These are phyloP conservation scores for Charaxes varanes DNA, from an alignment of 1,140 invertebrate genomes.

Conservation along the genomic window DNA sequence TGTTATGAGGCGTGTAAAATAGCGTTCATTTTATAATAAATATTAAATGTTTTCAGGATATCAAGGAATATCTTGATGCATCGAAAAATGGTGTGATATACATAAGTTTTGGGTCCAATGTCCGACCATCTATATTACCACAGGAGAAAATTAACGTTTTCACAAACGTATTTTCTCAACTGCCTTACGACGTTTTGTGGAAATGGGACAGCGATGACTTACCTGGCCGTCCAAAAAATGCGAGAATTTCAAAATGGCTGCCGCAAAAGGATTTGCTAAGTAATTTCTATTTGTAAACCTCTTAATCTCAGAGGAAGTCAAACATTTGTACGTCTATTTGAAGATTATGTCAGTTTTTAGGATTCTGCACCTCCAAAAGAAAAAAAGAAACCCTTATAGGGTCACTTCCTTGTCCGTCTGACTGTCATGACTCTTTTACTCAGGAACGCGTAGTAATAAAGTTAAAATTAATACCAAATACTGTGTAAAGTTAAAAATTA, in stretches of 20 bases:
- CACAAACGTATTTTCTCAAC: slow-evolving; percentile 51
- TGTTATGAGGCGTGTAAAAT: no score
- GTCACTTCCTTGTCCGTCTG: no score
- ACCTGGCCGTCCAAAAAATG: slow-evolving; percentile 56
- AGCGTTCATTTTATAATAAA: no score
- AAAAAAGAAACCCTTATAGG: no score
- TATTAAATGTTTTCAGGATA: slow-evolving; percentile 58
- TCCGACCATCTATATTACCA: slow-evolving; percentile 60
- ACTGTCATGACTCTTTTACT: no score
- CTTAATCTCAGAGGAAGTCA: no score
- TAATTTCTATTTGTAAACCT: slow-evolving; percentile 7
- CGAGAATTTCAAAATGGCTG: slow-evolving; percentile 31
- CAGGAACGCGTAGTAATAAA: no score
- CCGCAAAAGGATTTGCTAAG: slow-evolving; percentile 23
- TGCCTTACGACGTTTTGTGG: slow-evolving; percentile 67
- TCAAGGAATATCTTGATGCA: slow-evolving; percentile 73
- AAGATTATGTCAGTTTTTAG: no score
- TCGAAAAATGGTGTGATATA: slow-evolving; percentile 75
- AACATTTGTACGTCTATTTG: no score
- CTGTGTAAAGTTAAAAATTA: no score
- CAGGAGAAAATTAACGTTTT: slow-evolving; percentile 50
- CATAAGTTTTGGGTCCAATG: slow-evolving; percentile 77
- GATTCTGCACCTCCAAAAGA: no score
- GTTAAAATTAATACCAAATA: no score
- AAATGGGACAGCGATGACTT: slow-evolving; percentile 62